These are phyloP conservation scores for Whitmania pigra DNA, from an alignment of 1,140 invertebrate genomes.

Conservation along the genomic window DNA sequence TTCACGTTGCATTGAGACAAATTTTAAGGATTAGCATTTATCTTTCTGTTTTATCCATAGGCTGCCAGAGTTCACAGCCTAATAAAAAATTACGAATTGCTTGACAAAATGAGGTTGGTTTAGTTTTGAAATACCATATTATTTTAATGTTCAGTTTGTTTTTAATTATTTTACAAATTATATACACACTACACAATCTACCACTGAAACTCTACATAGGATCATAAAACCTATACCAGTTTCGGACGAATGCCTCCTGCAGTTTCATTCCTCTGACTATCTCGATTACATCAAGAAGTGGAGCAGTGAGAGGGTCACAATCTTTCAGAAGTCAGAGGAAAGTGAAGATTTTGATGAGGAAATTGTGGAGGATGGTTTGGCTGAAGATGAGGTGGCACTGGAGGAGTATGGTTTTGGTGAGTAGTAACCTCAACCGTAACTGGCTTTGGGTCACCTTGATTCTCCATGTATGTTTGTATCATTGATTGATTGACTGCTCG, in stretches of 20 bases:
- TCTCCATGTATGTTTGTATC: neutral
- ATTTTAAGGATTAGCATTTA: too few species aligned
- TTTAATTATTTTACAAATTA: neutral
- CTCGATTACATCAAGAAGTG: slow-evolving; percentile 22
- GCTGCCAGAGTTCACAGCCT: slow-evolving; percentile 11
- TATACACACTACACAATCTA: neutral
- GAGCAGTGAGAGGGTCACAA: neutral
- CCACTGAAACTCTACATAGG: neutral
- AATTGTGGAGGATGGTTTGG: too few species aligned
- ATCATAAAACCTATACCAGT: slow-evolving; percentile 18
- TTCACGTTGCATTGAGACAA: too few species aligned
- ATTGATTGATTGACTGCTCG: neutral
- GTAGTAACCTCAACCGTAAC: neutral
- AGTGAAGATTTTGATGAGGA: too few species aligned
- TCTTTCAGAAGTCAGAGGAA: neutral
- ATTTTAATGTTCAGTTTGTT: too few species aligned
- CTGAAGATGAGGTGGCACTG: too few species aligned
- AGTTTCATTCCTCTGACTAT: slow-evolving; percentile 24
- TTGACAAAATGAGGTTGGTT: slow-evolving; percentile 1
- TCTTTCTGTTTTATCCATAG: neutral
- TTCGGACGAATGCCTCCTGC: slow-evolving; percentile 13
- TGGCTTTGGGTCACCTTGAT: neutral
- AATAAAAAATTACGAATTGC: neutral
- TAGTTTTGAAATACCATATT: neutral
- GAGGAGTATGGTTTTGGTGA: slow-evolving; percentile 12